phyloP scores from a whole-genome alignment of 2,113 vertebrate species.

The Scophthalmus maximus region DNA sequence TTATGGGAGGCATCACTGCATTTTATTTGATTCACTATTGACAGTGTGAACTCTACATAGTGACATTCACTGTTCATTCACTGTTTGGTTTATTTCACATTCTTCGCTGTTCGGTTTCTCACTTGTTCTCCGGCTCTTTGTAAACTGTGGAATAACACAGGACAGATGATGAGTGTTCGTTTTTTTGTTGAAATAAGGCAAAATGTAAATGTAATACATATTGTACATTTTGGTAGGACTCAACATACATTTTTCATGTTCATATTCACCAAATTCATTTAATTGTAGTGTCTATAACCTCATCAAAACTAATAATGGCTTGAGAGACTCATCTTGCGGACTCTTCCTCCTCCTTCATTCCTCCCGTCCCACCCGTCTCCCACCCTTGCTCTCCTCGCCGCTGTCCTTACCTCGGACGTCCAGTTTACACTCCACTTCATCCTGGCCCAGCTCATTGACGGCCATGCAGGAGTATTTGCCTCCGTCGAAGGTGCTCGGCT shows the following conservation, averaged over 20 bases:
- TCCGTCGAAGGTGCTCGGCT: conserved; percentile 86
- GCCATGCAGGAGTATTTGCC: conserved; percentile 89
- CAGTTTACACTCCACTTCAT: conserved; percentile 87
- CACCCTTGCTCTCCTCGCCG: neutral
- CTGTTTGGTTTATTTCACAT: conserved; percentile 54
- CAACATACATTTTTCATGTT: too few relatives aligned
- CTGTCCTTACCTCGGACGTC: conserved; percentile 80
- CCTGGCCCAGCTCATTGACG: conserved; percentile 86
- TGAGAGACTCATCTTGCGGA: neutral
- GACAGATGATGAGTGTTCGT: conserved; percentile 19
- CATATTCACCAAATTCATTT: too few relatives aligned
- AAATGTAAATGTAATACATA: too few relatives aligned
- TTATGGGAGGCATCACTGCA: conserved; percentile 18
- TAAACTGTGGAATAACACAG: conserved; percentile 51
- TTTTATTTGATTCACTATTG: conserved; percentile 65
- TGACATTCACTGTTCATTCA: conserved; percentile 44
- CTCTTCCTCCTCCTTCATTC: neutral
- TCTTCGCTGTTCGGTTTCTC: conserved; percentile 51
- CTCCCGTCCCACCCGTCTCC: neutral
- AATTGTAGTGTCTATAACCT: neutral
- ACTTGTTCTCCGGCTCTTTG: conserved; percentile 42
- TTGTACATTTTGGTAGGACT: too few relatives aligned
- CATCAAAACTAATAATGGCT: neutral
- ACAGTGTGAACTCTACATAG: conserved; percentile 27
- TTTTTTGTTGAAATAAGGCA: neutral